Conservation (phyloP, 2,113 vertebrate species). For the Tupaia tana region DNA sequence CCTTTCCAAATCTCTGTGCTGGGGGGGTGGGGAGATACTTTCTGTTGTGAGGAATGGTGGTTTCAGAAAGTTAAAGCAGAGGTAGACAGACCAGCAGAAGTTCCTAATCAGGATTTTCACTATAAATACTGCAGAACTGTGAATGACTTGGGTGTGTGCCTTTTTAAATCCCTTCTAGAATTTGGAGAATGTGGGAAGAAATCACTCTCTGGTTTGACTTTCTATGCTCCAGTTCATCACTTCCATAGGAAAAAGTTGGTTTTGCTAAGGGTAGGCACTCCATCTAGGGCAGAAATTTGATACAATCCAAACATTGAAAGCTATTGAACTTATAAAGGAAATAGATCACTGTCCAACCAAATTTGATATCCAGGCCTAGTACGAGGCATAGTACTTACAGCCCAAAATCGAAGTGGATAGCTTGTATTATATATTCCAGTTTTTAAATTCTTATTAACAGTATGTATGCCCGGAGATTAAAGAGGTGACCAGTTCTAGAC, state of each 20-base stretch:
- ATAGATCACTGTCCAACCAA: background rate
- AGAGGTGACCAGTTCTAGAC: background rate
- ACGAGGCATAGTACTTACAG: background rate
- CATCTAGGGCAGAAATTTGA: background rate
- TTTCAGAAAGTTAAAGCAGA: background rate
- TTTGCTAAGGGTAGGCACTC: background rate
- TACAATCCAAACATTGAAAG: background rate
- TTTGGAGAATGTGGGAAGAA: background rate
- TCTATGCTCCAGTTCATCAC: background rate
- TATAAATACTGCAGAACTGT: background rate
- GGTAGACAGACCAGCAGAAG: background rate
- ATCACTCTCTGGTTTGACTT: background rate
- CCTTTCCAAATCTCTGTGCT: background rate
- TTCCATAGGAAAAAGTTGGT: background rate
- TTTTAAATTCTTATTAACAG: constrained; percentile 33
- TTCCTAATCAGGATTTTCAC: background rate
- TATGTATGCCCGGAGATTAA: background rate
- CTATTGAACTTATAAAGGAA: background rate
- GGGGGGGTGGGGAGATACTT: background rate
- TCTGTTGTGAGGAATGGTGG: background rate
- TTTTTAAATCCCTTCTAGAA: background rate
- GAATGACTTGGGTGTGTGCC: background rate
- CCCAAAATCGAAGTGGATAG: constrained; percentile 11
- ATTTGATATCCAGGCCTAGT: background rate
- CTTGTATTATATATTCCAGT: background rate